Percentiles rank a stretch among this genome's conserved stretches.
Conservation (phyloP, 1,140 invertebrate species). For the Drosophila mojavensis region DNA sequence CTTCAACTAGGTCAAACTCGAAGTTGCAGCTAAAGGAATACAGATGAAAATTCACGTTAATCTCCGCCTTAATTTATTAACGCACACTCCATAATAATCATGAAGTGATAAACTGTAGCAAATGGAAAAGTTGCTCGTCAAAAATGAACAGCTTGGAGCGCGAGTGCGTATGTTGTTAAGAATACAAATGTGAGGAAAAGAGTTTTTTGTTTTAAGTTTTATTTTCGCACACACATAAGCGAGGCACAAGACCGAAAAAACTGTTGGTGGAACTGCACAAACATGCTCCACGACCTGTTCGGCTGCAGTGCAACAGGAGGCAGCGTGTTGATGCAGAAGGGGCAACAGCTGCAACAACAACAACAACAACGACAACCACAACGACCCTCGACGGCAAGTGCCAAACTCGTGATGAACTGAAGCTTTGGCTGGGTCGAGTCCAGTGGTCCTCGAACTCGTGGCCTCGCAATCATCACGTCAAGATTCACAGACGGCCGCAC, state of each 20-base stretch:
- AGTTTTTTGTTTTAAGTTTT: slow-evolving; percentile 30
- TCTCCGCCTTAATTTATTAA: slow-evolving; percentile 45
- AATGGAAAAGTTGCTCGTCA: slow-evolving; percentile 50
- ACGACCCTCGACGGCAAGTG: slow-evolving; percentile 48
- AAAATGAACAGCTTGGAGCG: slow-evolving; percentile 55
- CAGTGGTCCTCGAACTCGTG: slow-evolving; percentile 30
- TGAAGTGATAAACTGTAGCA: slow-evolving; percentile 54
- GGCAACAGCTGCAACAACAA: slow-evolving; percentile 7
- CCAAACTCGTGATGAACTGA: slow-evolving; percentile 61
- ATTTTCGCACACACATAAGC: slow-evolving; percentile 23
- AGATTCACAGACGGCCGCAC: slow-evolving; percentile 32
- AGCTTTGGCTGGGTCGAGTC: slow-evolving; percentile 9
- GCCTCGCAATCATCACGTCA: slow-evolving; percentile 37
- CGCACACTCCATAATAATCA: slow-evolving; percentile 39
- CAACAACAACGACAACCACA: slow-evolving; percentile 36
- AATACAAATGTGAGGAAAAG: slow-evolving; percentile 41
- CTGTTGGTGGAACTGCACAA: slow-evolving; percentile 37
- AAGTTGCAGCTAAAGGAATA: too few species aligned
- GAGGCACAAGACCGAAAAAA: slow-evolving; percentile 50
- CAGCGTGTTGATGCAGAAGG: slow-evolving; percentile 65
- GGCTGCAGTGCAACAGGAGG: slow-evolving; percentile 67
- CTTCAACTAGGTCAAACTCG: too few species aligned
- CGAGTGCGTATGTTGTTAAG: slow-evolving; percentile 23
- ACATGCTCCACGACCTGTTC: slow-evolving; percentile 37
- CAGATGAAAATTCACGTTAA: neutral